phyloP scores from a whole-genome alignment of 2,888 invertebrate genomes.

The Epiblema foenella region DNA sequence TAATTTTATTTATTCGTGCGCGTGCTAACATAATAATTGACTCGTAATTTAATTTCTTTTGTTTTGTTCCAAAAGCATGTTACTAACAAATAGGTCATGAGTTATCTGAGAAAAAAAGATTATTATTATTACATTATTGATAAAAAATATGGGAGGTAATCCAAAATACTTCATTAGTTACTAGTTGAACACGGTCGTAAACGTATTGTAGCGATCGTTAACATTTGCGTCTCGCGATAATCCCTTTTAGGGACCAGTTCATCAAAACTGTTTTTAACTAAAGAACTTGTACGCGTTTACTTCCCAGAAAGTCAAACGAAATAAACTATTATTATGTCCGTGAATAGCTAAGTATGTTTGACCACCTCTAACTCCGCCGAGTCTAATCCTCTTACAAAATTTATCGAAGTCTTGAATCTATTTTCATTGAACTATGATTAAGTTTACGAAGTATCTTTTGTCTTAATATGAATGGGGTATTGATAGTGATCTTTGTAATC shows the following conservation, averaged over 20 bases:
- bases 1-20: too few species aligned
- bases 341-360: conserved; percentile 19
- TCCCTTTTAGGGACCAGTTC: conserved; percentile 26
- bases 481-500: background rate
- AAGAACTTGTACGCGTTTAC: background rate
- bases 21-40: too few species aligned
- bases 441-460: background rate
- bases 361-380: conserved; percentile 17
- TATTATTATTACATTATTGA: background rate
- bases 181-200: conserved; percentile 48
- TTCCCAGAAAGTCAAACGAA: background rate
- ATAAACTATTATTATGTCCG: conserved; percentile 14
- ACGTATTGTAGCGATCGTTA: conserved; percentile 44
- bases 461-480: background rate
- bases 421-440: background rate
- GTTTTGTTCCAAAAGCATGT: too few species aligned
- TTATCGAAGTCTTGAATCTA: conserved; percentile 4
- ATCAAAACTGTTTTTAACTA: conserved; percentile 11
- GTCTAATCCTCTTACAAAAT: conserved; percentile 27
- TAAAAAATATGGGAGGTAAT: background rate
- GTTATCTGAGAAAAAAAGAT: too few species aligned
- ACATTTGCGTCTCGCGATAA: conserved; percentile 28
- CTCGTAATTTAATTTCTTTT: too few species aligned
- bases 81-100: too few species aligned
- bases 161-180: conserved; percentile 55